phyloP scores from a whole-genome alignment of 2,797 vertebrate species.

The Cichlasoma orientale region DNA sequence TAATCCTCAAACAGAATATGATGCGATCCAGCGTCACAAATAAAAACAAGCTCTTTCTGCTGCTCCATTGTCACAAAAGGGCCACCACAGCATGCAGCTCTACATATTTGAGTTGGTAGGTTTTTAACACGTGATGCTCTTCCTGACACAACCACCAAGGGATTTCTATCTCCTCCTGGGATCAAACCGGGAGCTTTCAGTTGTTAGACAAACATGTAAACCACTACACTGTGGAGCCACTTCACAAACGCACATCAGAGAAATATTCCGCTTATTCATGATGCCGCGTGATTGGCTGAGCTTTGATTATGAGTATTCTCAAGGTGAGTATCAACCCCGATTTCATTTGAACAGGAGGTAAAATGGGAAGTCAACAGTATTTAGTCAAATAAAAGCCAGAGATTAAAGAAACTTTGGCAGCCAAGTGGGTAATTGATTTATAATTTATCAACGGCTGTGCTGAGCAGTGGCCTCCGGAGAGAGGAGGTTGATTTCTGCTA shows the following conservation, averaged over 20 bases:
- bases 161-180: not conserved
- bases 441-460: constrained; percentile 74
- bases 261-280: constrained; percentile 67
- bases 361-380: constrained; percentile 73
- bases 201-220: not conserved
- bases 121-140: not conserved
- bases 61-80: not conserved
- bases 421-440: constrained; percentile 79
- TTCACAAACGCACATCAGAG: constrained; percentile 45
- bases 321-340: constrained; percentile 64
- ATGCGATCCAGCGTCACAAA: constrained; percentile 49
- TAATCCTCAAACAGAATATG: constrained; percentile 71
- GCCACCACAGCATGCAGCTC: not conserved
- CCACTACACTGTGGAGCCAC: not conserved
- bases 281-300: constrained; percentile 44
- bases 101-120: not conserved
- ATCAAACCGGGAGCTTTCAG: not conserved
- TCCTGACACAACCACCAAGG: not conserved
- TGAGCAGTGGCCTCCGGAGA: constrained; percentile 66
- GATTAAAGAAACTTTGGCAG: constrained; percentile 79
- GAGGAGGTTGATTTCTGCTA: constrained; percentile 54
- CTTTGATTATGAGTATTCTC: constrained; percentile 73
- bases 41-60: constrained; percentile 11
- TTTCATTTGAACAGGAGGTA: constrained; percentile 63
- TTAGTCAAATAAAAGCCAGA: constrained; percentile 79